These are phyloP conservation scores for Lochmaea crataegi DNA, from an alignment of 2,888 invertebrate species.

Conservation along the genomic window DNA sequence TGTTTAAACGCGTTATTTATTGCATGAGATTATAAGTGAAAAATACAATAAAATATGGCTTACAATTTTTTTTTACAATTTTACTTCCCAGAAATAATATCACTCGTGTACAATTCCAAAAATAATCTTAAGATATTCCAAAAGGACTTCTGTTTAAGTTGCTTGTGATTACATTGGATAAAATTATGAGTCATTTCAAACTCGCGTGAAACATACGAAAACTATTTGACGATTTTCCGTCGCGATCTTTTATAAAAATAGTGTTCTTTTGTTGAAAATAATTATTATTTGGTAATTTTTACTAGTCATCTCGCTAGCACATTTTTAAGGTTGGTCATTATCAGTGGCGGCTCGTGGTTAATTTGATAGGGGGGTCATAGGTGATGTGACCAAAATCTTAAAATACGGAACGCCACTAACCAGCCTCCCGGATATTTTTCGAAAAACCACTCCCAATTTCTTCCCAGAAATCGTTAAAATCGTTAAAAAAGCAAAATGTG, in stretches of 20 bases:
- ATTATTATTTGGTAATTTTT: conserved; percentile 6
- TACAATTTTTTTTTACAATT: too few relatives aligned
- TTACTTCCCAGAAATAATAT: background rate
- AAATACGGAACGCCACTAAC: too few relatives aligned
- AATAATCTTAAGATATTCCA: background rate
- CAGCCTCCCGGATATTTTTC: too few relatives aligned
- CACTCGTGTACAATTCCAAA: background rate
- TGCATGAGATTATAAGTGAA: conserved; percentile 13
- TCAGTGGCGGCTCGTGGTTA: too few relatives aligned
- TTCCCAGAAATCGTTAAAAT: too few relatives aligned
- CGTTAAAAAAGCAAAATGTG: too few relatives aligned
- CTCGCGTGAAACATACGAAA: background rate
- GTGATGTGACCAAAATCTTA: too few relatives aligned
- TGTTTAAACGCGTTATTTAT: conserved; percentile 19
- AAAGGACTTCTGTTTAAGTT: background rate
- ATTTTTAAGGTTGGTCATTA: conserved; percentile 22
- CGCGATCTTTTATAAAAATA: too few relatives aligned
- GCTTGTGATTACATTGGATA: background rate
- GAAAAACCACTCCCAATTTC: too few relatives aligned
- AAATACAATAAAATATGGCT: conserved; percentile 4
- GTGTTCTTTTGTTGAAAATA: background rate
- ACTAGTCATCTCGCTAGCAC: conserved; percentile 15
- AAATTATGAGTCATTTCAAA: conserved; percentile 3
- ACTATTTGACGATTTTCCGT: background rate
- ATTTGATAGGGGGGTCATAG: too few relatives aligned